Evolutionary conservation across 2,888 invertebrate species (phyloP).

Genomic region (Apodemia zela): DNA sequence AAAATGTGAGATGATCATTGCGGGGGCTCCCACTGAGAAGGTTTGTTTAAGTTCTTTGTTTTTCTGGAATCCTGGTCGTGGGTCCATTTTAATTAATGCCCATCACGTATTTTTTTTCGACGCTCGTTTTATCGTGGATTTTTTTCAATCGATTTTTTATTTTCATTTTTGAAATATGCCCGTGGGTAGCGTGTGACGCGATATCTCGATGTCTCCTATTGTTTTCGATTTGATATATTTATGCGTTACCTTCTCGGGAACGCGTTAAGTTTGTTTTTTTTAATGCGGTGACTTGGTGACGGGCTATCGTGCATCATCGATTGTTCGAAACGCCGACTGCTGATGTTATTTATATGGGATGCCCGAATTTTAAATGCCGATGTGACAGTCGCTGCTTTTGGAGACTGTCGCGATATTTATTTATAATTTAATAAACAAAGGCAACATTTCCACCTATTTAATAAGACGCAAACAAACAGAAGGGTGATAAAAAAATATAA

Average conservation of each 20-base stretch:
- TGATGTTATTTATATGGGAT: slow-evolving; percentile 64
- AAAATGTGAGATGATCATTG: slow-evolving; percentile 79
- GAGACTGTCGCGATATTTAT: neutral
- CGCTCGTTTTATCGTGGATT: slow-evolving; percentile 57
- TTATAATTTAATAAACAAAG: neutral
- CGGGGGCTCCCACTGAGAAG: slow-evolving; percentile 76
- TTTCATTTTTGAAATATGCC: slow-evolving; percentile 75
- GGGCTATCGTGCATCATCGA: slow-evolving; percentile 56
- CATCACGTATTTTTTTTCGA: slow-evolving; percentile 77
- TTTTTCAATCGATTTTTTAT: slow-evolving; percentile 53
- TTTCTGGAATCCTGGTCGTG: slow-evolving; percentile 75
- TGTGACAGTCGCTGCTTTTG: slow-evolving; percentile 42
- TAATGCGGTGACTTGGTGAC: slow-evolving; percentile 61
- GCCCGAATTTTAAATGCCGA: slow-evolving; percentile 42
- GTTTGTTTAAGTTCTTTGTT: slow-evolving; percentile 78
- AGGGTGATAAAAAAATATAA: too few relatives aligned
- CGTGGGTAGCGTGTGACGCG: slow-evolving; percentile 70
- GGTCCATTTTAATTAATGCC: slow-evolving; percentile 81
- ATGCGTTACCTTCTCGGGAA: slow-evolving; percentile 67
- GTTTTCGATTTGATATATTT: slow-evolving; percentile 79
- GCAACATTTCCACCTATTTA: too few relatives aligned
- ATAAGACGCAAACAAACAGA: too few relatives aligned
- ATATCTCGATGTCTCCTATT: slow-evolving; percentile 76
- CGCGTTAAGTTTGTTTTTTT: slow-evolving; percentile 49
- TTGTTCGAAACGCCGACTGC: slow-evolving; percentile 52